Evolutionary conservation across 2,113 vertebrate species (phyloP).

Genomic region (Romanogobio albipinnatus): DNA sequence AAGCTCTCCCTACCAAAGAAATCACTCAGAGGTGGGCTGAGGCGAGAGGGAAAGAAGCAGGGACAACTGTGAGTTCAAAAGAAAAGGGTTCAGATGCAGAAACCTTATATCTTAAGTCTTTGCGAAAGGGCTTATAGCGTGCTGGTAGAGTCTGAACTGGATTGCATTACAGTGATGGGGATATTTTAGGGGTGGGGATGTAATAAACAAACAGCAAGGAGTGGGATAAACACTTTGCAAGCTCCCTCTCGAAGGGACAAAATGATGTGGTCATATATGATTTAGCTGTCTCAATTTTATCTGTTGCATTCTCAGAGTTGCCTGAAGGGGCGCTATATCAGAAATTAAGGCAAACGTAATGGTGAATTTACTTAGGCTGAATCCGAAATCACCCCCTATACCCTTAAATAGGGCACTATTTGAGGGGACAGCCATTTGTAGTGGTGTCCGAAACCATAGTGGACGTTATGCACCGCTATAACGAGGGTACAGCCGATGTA

Average conservation of each 20-base stretch:
- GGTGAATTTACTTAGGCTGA: background rate
- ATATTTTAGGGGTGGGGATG: slow-evolving; percentile 15
- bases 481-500: no score
- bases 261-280: background rate
- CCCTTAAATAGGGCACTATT: no score
- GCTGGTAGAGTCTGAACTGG: slow-evolving; percentile 37
- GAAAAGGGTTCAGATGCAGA: slow-evolving; percentile 39
- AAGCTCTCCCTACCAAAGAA: slow-evolving; percentile 58
- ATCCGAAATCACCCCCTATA: no score
- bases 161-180: slow-evolving; percentile 39
- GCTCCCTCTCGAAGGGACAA: background rate
- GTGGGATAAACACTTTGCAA: background rate
- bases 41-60: slow-evolving; percentile 5
- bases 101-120: slow-evolving; percentile 53
- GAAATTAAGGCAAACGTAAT: background rate
- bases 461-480: no score
- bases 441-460: no score
- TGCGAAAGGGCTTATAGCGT: slow-evolving; percentile 45
- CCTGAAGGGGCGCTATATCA: background rate
- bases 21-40: slow-evolving; percentile 32
- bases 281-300: background rate
- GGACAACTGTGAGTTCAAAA: slow-evolving; percentile 53
- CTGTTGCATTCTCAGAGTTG: background rate
- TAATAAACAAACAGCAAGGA: background rate
- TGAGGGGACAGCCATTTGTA: no score